Percentiles rank a stretch among this genome's conserved stretches.
phyloP scores from a whole-genome alignment of 1,140 invertebrate species.

The Eufriesea mexicana region DNA sequence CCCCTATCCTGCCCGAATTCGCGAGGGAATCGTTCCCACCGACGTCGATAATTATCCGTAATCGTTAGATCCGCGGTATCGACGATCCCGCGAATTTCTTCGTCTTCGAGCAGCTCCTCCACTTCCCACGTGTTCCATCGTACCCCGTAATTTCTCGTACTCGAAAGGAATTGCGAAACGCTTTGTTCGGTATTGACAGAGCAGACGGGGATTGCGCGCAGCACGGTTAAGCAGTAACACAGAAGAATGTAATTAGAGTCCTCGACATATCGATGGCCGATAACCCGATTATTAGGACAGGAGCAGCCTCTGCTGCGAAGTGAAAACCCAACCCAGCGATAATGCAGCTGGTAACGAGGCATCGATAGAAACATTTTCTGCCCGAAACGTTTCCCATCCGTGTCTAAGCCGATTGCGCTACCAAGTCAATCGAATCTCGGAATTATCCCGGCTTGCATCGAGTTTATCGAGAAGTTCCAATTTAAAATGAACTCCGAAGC shows the following conservation, averaged over 20 bases:
- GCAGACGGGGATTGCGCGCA: conserved; percentile 39
- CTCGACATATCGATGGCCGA: conserved; percentile 52
- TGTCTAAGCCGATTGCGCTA: background rate
- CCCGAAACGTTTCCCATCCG: background rate
- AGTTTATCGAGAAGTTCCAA: background rate
- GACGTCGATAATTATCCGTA: conserved; percentile 21
- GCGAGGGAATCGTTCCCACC: background rate
- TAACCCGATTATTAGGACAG: conserved; percentile 56
- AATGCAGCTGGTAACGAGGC: background rate
- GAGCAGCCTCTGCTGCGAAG: conserved; percentile 23
- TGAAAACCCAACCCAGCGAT: conserved; percentile 20
- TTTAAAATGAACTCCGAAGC: background rate
- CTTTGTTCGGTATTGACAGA: conserved; percentile 56
- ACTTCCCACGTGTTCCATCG: conserved; percentile 54
- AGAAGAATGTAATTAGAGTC: conserved; percentile 59
- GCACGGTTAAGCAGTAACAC: conserved; percentile 49
- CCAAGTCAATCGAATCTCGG: background rate
- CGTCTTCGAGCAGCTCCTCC: conserved; percentile 40
- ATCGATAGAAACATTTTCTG: conserved; percentile 11
- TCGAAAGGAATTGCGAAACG: conserved; percentile 55
- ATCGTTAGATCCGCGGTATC: conserved; percentile 30
- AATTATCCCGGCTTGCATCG: background rate
- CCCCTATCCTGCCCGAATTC: background rate
- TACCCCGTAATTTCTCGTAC: conserved; percentile 54
- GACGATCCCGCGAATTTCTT: conserved; percentile 38